Evolutionary conservation across 2,113 vertebrate genomes (phyloP).

Genomic region (Antechinus flavipes): DNA sequence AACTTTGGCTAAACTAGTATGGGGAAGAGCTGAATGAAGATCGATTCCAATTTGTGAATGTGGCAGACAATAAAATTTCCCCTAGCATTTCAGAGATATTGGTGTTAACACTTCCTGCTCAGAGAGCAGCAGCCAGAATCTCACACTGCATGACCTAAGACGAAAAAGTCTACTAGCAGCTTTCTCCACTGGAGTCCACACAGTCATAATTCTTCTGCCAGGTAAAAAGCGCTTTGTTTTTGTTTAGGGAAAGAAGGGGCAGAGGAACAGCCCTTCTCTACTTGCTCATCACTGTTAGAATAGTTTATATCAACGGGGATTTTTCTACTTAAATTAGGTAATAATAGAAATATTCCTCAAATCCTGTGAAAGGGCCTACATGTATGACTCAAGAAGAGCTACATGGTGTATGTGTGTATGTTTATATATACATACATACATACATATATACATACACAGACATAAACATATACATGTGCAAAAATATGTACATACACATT

Average conservation of each 20-base stretch:
- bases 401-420: not conserved
- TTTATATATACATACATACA: too few relatives aligned
- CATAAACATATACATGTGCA: too few relatives aligned
- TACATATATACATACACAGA: too few relatives aligned
- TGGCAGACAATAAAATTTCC: constrained; percentile 74
- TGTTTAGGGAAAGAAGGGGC: not conserved
- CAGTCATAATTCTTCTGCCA: not conserved
- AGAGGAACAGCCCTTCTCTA: accelerated
- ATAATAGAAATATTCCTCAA: not conserved
- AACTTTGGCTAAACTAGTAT: constrained; percentile 75
- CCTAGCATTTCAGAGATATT: constrained; percentile 63
- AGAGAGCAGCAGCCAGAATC: constrained; percentile 9
- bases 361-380: not conserved
- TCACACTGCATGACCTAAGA: constrained; percentile 30
- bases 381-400: not conserved
- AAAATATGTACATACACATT: too few relatives aligned
- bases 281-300: not conserved
- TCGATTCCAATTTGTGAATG: constrained; percentile 80
- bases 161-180: not conserved
- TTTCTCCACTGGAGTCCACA: too few relatives aligned
- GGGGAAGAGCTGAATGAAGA: constrained; percentile 64
- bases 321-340: not conserved
- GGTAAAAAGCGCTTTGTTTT: not conserved
- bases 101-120: constrained; percentile 61
- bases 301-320: not conserved